Evolutionary conservation across 2,888 invertebrate genomes (phyloP), one percentile per base, ranked within the genome.

Genomic region (Drosophila sordidapex): DNA sequence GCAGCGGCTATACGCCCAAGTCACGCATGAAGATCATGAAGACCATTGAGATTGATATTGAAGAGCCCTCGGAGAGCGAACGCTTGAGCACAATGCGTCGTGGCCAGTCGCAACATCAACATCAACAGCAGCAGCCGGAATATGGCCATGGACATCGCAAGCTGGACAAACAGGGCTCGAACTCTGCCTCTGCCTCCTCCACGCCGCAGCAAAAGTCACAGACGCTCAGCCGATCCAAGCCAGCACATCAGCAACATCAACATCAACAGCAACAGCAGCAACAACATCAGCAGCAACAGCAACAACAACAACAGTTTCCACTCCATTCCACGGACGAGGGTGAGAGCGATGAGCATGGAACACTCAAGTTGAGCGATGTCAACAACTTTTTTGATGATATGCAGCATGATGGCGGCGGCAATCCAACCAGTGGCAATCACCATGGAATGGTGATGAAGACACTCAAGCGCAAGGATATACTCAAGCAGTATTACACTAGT

Each of bases 391-490:
- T 92, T 36, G 92, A 92, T 57, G 90, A 90, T 51, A 81, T 90
- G 77, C 74, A 81, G 53, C 76, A 79, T 15, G 82, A 84, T 51
- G 71, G 63, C 33, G 57, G 49, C 15, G 71, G 76, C 2, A 65
- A 71, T 46, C 95, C 95, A 94, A 94, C 87, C 52, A 40, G 31
- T 13, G 78, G 63, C 33, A 82, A 79, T 11, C 95, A 95, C 18
- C 95, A 95, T n/a, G 95, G 96, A 69, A 95, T 96, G 64, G 87
- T 93, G 4, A 94, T 96, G 94, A 95, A 96, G 94, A 96, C 96
- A 29, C 96, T 96, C 0, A 96, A 96, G 82, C 94, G 96, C 51
- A 95, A 96, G 91, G 96, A 96, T 91, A 96, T 96, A 81, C 93
- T 96, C 35, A 96, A 96, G 88, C 96, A 95, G 92, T 96, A 96